Conservation (phyloP, 2,113 vertebrate genomes). For the Conger conger region DNA sequence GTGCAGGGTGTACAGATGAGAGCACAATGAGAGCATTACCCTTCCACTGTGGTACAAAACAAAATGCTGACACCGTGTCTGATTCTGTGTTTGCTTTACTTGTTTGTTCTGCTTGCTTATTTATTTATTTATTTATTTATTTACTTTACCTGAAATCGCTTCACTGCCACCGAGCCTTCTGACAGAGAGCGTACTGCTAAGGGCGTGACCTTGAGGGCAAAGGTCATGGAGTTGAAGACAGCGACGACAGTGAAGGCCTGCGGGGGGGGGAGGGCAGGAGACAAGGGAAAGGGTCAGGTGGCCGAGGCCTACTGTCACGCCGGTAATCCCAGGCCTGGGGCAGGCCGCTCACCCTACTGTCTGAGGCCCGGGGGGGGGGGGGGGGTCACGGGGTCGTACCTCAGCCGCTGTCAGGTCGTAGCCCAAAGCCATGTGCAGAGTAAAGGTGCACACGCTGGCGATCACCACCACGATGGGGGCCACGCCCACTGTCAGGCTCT, state of each 20-base stretch:
- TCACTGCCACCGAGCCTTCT: slow-evolving; percentile 71
- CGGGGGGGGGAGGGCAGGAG: slow-evolving; percentile 9
- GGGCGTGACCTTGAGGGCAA: slow-evolving; percentile 75
- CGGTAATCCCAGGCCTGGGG: too few species aligned
- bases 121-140: not conserved
- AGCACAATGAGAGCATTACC: too few species aligned
- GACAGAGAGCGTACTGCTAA: slow-evolving; percentile 71
- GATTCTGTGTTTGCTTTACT: slow-evolving; percentile 7
- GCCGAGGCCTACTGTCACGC: not conserved
- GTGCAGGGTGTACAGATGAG: too few species aligned
- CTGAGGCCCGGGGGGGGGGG: too few species aligned
- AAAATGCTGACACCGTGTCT: not conserved
- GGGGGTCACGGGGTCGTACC: slow-evolving; percentile 54
- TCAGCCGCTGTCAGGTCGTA: slow-evolving; percentile 74
- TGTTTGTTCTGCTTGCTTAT: not conserved
- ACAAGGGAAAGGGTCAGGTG: not conserved
- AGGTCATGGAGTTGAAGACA: slow-evolving; percentile 81
- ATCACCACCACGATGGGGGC: slow-evolving; percentile 73
- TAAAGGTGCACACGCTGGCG: slow-evolving; percentile 77
- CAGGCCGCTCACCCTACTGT: too few species aligned
- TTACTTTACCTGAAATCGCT: slow-evolving; percentile 76
- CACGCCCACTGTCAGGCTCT: slow-evolving; percentile 74
- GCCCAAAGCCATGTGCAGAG: slow-evolving; percentile 74
- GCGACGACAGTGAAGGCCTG: slow-evolving; percentile 78
- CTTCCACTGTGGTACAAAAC: too few species aligned